Evolutionary conservation across 2,888 invertebrate genomes (phyloP), one percentile per base, ranked within the genome.

Genomic region (Drosophila crucigera): DNA sequence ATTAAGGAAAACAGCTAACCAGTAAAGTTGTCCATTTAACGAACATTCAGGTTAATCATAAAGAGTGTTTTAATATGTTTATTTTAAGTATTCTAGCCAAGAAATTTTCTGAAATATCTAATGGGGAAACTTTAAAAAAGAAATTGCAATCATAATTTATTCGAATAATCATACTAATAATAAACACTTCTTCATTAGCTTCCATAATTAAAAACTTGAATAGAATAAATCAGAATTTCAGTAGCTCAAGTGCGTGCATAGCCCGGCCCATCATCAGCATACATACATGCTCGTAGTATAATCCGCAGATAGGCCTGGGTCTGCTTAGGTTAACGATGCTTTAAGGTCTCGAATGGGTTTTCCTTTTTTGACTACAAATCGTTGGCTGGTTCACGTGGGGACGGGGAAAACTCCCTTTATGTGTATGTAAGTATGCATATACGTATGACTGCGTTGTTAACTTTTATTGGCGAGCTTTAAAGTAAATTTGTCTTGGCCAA

Each of bases 381-480:
- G 67, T 52, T 47, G 52, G 19, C 19, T 39, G 9, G 50, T 54
- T 31, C 22, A 28, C 39, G 37, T 31, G 11, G 22, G 39, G 64
- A 47, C 9, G 64, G 22, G 54, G 63, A 73, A 59, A 65, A 69
- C 61, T 78, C 66, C 73, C 68, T 82, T 73, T 54, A 78, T 77
- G 78, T 72, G 19, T 67, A 55, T 80, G 64, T 78, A 78, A 73
- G 81, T 78, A 81, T 78, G 78, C 78, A 79, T 81, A 78, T 78
- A 73, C 80, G 76, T 78, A 75, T 78, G 74, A 78, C 49, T 54
- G 74, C 70, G 89, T 76, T 90, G 87, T 86, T 83, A 89, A 89
- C 90, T 86, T 86, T 86, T 85, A 85, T 85, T 90, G 90, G 86
- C 84, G 84, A 90, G 90, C 89, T 90, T 85, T 85, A 90, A 85